phyloP scores from a whole-genome alignment of 2,888 invertebrate species.

The Eupithecia centaureata region DNA sequence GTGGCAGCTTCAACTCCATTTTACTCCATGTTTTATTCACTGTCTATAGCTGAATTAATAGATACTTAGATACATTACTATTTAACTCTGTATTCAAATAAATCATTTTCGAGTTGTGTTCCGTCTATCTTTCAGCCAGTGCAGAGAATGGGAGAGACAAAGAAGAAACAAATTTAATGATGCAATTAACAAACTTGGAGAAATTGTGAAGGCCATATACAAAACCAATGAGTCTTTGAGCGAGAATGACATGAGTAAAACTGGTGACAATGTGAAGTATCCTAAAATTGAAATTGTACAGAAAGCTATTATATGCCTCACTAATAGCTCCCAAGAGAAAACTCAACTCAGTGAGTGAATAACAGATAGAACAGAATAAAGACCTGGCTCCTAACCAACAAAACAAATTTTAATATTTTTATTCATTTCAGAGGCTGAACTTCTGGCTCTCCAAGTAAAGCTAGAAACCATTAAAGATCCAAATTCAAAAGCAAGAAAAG shows the following conservation, averaged over 20 bases:
- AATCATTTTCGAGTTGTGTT: neutral
- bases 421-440: conserved; percentile 67
- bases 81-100: neutral
- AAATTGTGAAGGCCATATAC: conserved; percentile 64
- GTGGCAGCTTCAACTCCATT: neutral
- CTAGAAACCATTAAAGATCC: conserved; percentile 57
- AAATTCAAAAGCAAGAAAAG: conserved; percentile 50
- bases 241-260: conserved; percentile 47
- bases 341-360: conserved; percentile 71
- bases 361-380: conserved; percentile 16
- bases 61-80: neutral
- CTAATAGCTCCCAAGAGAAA: conserved; percentile 65
- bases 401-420: neutral
- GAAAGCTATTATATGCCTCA: conserved; percentile 71
- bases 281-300: conserved; percentile 78
- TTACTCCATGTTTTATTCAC: too few relatives aligned
- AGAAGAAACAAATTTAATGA: conserved; percentile 87
- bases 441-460: conserved; percentile 73
- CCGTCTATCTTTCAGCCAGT: conserved; percentile 74
- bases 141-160: conserved; percentile 88
- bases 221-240: conserved; percentile 52
- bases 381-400: neutral
- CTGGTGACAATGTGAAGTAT: conserved; percentile 66
- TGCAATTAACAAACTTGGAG: conserved; percentile 70
- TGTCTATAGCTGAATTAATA: neutral